Evolutionary conservation across 2,797 vertebrate genomes (phyloP), one percentile per base, ranked within the genome.

Genomic region (Loriculus beryllinus): DNA sequence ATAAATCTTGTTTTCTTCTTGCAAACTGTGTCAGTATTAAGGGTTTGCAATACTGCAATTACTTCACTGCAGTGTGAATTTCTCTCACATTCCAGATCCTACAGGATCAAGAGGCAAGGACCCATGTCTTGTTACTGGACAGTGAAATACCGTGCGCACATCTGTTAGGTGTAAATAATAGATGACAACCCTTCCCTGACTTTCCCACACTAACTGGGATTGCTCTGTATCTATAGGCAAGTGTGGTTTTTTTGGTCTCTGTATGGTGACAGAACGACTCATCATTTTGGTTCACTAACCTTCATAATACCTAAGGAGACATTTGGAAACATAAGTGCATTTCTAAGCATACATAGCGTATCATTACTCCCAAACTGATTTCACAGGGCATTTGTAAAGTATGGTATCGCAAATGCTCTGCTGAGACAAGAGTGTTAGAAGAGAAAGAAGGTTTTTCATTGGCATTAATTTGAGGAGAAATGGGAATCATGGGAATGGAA

Each of bases 331-430:
- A 3, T 48, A 90, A 92, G 45, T 35, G 56, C 22, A 22, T 91
- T 90, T 85, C 56, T 90, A 67, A 91, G 43, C 74, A 25, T 42
- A 25, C 35, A 31, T 12, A 35, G 31, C 0, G 1, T 86, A 76
- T 90, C 31, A 59, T 88, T 91, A 60, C 72, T 86, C 70, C 86
- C 76, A 68, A 93, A 85, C 29, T 47, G 79, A 70, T 91, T 94
- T 96, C 82, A 70, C 47, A 88, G 82, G 93, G n/a, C 40, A 84
- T 80, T 45, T 2, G 0, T 82, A 92, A 86, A 43, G 25, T 76
- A 49, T 75, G 62, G 31, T 70, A 48, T 70, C 52, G 40, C 54
- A 94, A 83, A 76, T 48, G 29, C 75, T 90, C 76, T 25, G 0
- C 63, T 57, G 59, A 86, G 76, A 54, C 22, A 18, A 18, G 40